phyloP scores from a whole-genome alignment of 1,140 invertebrate species.

The Drosophila tsacasi region DNA sequence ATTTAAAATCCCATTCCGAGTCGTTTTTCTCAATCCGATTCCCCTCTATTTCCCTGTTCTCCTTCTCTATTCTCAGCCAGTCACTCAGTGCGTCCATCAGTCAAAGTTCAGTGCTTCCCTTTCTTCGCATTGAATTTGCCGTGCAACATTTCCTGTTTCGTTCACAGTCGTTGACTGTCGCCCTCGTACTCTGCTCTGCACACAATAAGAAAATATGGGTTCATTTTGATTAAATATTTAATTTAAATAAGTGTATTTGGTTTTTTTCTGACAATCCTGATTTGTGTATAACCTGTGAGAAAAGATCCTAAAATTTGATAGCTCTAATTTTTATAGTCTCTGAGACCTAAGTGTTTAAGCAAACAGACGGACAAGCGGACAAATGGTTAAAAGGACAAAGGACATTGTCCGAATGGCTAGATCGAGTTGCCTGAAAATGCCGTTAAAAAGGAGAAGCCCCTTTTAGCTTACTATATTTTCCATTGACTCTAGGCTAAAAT shows the following conservation, averaged over 20 bases:
- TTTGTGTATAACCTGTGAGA: too few relatives aligned
- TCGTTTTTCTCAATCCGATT: slow-evolving; percentile 22
- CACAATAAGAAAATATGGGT: background rate
- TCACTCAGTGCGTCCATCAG: slow-evolving; percentile 48
- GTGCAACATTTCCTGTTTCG: slow-evolving; percentile 76
- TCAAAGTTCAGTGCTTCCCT: slow-evolving; percentile 59
- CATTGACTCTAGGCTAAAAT: too few relatives aligned
- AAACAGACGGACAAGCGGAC: background rate
- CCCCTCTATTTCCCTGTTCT: background rate
- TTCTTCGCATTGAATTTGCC: slow-evolving; percentile 44
- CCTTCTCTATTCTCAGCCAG: background rate
- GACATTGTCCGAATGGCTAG: too few relatives aligned
- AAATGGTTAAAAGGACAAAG: too few relatives aligned
- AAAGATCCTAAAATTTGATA: background rate
- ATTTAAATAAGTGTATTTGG: background rate
- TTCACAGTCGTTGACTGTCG: slow-evolving; percentile 32
- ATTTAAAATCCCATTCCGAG: slow-evolving; percentile 8
- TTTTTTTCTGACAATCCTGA: too few relatives aligned
- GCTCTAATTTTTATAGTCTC: background rate
- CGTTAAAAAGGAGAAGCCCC: background rate
- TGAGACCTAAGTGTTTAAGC: background rate
- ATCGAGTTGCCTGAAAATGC: background rate
- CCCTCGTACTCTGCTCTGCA: slow-evolving; percentile 1
- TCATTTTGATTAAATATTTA: background rate
- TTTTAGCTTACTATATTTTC: too few relatives aligned